These are phyloP conservation scores for Atrina japonica DNA, from an alignment of 2,888 invertebrate genomes.

Conservation along the genomic window DNA sequence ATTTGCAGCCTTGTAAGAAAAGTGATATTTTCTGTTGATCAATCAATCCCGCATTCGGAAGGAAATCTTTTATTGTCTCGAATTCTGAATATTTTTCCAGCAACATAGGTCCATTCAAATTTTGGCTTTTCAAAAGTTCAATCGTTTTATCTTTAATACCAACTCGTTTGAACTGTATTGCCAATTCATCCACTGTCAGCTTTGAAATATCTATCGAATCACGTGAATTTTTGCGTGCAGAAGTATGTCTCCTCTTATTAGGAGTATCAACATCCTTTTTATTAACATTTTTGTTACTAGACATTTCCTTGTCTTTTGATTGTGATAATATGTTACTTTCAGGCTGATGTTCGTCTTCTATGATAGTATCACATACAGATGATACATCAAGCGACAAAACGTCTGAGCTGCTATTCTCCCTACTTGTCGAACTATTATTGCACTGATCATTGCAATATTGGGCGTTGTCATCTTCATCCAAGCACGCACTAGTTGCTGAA, in stretches of 20 bases:
- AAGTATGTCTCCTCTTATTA: too few relatives aligned
- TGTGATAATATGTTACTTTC: too few relatives aligned
- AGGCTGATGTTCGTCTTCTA: too few relatives aligned
- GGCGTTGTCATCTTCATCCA: too few relatives aligned
- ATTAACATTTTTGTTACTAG: neutral
- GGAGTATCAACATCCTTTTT: neutral
- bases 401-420: too few relatives aligned
- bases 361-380: too few relatives aligned
- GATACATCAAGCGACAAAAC: too few relatives aligned
- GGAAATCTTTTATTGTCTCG: conserved; percentile 45
- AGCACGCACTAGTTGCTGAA: too few relatives aligned
- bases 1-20: conserved; percentile 61
- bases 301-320: too few relatives aligned
- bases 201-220: conserved; percentile 20
- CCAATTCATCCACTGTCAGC: conserved; percentile 52
- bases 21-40: conserved; percentile 65
- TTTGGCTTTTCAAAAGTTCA: conserved; percentile 44
- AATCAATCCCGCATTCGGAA: conserved; percentile 56
- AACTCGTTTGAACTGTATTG: conserved; percentile 45
- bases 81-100: conserved; percentile 49
- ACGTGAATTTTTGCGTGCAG: conserved; percentile 18
- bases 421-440: too few relatives aligned
- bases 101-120: conserved; percentile 57
- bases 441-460: too few relatives aligned
- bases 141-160: conserved; percentile 57